These are phyloP conservation scores for Centroberyx gerrardi DNA, from an alignment of 2,797 vertebrate species.

Conservation along the genomic window DNA sequence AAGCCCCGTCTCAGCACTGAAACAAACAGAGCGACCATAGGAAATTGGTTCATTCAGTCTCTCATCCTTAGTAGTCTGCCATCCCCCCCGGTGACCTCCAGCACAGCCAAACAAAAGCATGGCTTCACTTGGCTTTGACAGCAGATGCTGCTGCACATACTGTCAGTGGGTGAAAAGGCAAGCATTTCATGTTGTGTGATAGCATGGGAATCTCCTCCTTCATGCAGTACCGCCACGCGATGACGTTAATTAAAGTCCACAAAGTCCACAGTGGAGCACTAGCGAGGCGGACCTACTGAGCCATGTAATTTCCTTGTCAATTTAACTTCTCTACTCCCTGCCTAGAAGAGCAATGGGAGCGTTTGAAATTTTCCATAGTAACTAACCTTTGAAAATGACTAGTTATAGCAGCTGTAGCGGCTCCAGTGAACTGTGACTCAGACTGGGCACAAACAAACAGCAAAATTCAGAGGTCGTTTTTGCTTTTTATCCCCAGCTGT, in stretches of 20 bases:
- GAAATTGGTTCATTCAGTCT: no score
- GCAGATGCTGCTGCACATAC: no score
- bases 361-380: slow-evolving; percentile 2
- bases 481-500: no score
- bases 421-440: neutral
- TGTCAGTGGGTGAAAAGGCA: neutral
- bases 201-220: neutral
- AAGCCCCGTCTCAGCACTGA: no score
- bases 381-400: neutral
- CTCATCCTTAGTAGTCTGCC: no score
- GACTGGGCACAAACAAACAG: neutral
- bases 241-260: neutral
- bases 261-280: neutral
- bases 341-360: neutral
- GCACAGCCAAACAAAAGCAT: no score
- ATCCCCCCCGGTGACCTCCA: no score
- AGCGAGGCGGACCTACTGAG: neutral
- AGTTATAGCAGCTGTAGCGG: neutral
- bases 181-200: neutral
- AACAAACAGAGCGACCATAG: no score
- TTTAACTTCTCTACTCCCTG: neutral
- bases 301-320: neutral
- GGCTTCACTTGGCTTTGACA: no score
- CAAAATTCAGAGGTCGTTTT: neutral
- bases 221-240: neutral